Conservation (phyloP, 2,888 invertebrate genomes). For the Hypercompe scribonia region DNA sequence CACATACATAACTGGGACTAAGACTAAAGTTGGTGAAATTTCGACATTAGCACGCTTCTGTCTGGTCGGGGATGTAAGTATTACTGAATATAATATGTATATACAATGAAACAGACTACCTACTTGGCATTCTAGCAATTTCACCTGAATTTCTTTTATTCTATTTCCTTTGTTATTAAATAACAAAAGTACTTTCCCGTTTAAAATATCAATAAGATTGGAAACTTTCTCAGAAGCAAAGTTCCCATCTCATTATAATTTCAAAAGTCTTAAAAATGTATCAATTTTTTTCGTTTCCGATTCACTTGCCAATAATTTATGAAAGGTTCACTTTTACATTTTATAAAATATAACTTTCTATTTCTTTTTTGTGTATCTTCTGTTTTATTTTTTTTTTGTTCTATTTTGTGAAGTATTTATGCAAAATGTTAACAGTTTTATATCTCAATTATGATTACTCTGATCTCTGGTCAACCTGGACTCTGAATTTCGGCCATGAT, state of each 20-base stretch:
- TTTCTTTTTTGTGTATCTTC: not conserved
- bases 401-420: not conserved
- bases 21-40: not conserved
- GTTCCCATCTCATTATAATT: conserved; percentile 23
- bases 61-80: not conserved
- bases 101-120: not conserved
- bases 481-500: too few relatives aligned
- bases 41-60: not conserved
- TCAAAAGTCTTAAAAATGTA: conserved; percentile 19
- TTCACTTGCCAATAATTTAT: conserved; percentile 30
- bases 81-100: not conserved
- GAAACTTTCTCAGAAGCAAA: conserved; percentile 4
- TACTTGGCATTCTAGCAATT: not conserved
- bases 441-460: too few relatives aligned
- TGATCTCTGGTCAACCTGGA: too few relatives aligned
- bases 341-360: conserved; percentile 19
- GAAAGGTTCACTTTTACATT: conserved; percentile 18
- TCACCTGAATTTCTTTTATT: not conserved
- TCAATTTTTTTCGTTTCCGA: conserved; percentile 18
- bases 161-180: not conserved
- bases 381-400: conserved; percentile 15
- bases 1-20: not conserved
- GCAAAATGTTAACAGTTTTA: too few relatives aligned
- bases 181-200: not conserved
- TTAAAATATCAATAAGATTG: conserved; percentile 6